Evolutionary conservation across 2,113 vertebrate species (phyloP).

Genomic region (Brachyhypopomus gauderio): DNA sequence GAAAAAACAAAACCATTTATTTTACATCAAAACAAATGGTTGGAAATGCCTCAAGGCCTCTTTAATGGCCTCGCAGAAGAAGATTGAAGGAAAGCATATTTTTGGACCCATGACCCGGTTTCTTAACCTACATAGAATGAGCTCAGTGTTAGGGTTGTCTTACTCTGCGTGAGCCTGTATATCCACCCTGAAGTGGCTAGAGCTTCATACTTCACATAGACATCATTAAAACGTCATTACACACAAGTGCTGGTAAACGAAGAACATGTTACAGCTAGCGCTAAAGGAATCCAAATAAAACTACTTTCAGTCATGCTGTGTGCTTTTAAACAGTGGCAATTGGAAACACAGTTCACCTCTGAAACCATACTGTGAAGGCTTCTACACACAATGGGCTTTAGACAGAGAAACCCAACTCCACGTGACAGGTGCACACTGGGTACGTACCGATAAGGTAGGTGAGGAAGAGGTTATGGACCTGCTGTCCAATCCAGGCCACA

Average conservation of each 20-base stretch:
- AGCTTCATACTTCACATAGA: background rate
- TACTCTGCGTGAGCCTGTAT: background rate
- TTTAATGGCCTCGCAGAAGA: background rate
- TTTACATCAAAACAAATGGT: background rate
- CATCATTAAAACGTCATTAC: no score
- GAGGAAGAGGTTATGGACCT: slow-evolving; percentile 96
- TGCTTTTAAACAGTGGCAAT: no score
- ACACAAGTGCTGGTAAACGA: background rate
- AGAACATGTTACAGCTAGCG: no score
- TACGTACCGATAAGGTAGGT: slow-evolving; percentile 94
- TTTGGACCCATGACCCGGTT: slow-evolving; percentile 26
- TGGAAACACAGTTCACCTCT: no score
- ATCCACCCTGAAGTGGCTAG: background rate
- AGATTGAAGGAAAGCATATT: slow-evolving; percentile 31
- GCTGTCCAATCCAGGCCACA: slow-evolving; percentile 96
- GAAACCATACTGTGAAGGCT: no score
- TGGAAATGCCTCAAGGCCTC: no score
- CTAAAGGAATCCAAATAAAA: no score
- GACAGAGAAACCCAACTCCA: background rate
- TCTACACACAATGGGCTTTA: background rate
- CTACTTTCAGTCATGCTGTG: no score
- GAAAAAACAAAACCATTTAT: background rate
- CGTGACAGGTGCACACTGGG: background rate
- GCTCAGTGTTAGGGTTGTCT: background rate
- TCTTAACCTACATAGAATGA: slow-evolving; percentile 30